Evolutionary conservation across 2,113 vertebrate genomes (phyloP).

Genomic region (Scomber scombrus): DNA sequence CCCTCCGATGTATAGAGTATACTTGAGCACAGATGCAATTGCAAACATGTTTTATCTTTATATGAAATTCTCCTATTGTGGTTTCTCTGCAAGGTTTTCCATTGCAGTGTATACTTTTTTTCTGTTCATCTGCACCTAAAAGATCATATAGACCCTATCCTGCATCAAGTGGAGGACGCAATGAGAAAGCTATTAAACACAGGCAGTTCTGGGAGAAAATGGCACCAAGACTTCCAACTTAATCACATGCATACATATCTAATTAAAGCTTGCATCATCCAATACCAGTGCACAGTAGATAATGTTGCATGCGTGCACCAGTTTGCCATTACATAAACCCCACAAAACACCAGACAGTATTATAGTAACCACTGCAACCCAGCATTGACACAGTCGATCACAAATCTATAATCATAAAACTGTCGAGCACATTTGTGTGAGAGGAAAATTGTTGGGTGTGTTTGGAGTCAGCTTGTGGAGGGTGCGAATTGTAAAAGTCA

Average conservation of each 20-base stretch:
- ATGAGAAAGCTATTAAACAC: too few species aligned
- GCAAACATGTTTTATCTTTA: neutral
- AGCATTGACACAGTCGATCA: slow-evolving; percentile 30
- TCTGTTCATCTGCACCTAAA: neutral
- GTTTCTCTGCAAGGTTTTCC: neutral
- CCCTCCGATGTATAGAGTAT: neutral
- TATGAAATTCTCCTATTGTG: neutral
- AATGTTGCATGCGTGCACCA: slow-evolving; percentile 2
- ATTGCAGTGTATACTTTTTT: neutral
- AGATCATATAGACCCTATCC: too few species aligned
- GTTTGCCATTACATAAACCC: slow-evolving; percentile 5
- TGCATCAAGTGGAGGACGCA: too few species aligned
- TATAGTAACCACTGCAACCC: slow-evolving; percentile 18
- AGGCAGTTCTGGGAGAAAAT: too few species aligned
- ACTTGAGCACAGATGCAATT: neutral
- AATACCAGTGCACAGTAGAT: neutral
- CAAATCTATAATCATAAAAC: slow-evolving; percentile 55
- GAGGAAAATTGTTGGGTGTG: slow-evolving; percentile 22
- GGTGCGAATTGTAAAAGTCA: slow-evolving; percentile 39
- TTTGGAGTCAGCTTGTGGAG: slow-evolving; percentile 23
- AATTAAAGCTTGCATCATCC: neutral
- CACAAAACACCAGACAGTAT: neutral
- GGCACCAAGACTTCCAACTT: too few species aligned
- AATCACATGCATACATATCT: neutral
- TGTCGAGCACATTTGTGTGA: slow-evolving; percentile 37